A percentile compares a stretch with the other conserved stretches of the same genome.
phyloP scores from a whole-genome alignment of 1,140 invertebrate genomes.

The roundworm (Caenorhabditis elegans) region WBcel235 BX284606.5:13913501-13914000 shows the following conservation, averaged over 20 bases:
- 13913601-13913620: too few species aligned
- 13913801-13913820: conserved; percentile 3
- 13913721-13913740: neutral
- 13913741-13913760: neutral
- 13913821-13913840: neutral
- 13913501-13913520: too few species aligned
- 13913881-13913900: neutral
- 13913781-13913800: neutral
- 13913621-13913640: too few species aligned
- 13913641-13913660: neutral
- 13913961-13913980: too few species aligned
- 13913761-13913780: neutral
- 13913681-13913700: too few species aligned
- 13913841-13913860: neutral
- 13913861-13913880: neutral
- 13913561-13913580: too few species aligned
- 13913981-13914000: too few species aligned
- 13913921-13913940: neutral
- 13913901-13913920: neutral
- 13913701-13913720: too few species aligned
- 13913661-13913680: neutral
- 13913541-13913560: too few species aligned
- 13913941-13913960: neutral
- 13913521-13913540: too few species aligned
- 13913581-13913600: too few species aligned